Evolutionary conservation across 1,140 invertebrate genomes (phyloP), one percentile per base, ranked within the genome.

Genomic region (Drosophila micromelanica): DNA sequence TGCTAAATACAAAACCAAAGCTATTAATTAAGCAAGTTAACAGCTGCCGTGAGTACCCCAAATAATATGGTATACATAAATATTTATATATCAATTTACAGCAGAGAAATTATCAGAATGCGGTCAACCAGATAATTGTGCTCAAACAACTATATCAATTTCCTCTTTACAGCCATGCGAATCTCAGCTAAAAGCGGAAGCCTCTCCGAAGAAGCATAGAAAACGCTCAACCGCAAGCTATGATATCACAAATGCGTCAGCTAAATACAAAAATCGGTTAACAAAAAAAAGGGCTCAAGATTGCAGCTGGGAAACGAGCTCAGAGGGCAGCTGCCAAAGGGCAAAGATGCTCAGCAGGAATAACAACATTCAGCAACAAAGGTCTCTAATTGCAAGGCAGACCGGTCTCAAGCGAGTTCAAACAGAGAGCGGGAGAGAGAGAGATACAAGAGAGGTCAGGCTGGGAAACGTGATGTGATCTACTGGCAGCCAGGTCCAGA

Each of bases 321-420:
- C 15, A 59, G 17, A 67, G 35, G 38, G 54, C 56, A 59, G 40
- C 42, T 32, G 17, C 35, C 32, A 59, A 59, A 59, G 63, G 63
- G 63, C 54, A 37, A 60, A 62, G 59, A 62, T 62, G 46, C 23
- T 35, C 46, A 32, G 23, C 59, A 11, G 56, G 23, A 51, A 42
- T 8, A 56, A n/a, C 30, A 43, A 30, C 0, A 27, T 27, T 27
- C 38, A 17, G 17, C n/a, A 64, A 20, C 20, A 3, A 13, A 7
- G 11, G 43, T 27, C 23, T 13, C 30, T 70, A 70, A 70, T 70
- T 70, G 67, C 67, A 63, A 56, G 42, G 38, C 51, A 23, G 49
- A 49, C 51, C 32, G 17, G 17, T 37, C 27, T 56, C 5, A 17
- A 55, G 38, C 13, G 30, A 40, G 27, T 27, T 27, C 27, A 27